Base-by-base conservation (phyloP, 2,797 vertebrate genomes). In the Tokudaia muenninki region DNA sequence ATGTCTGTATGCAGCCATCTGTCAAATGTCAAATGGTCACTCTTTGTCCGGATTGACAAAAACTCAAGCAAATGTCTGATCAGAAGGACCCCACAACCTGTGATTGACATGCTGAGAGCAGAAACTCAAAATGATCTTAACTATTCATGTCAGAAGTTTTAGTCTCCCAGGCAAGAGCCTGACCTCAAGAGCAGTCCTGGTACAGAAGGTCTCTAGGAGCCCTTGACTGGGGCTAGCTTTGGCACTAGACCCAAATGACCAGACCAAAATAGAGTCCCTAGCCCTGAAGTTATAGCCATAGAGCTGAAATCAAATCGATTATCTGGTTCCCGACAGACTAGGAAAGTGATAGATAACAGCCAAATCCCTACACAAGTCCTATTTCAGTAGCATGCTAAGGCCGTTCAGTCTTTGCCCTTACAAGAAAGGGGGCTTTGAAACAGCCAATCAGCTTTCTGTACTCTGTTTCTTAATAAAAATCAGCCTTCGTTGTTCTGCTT, bases 21-120 rank as follows among this genome's bases (percentile, higher is more conserved):
- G 57, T 91, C 88, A 86, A 86, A 94, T 86, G 74, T 79, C 61
- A 79, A 79, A 86, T 86, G 81, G 81, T 79, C 74, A 86, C 31
- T 91, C 61, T 91, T 86, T 94, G 74, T 90, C 61, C 72, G 41
- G 37, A 79, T 41, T 59, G 81, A 79, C 81, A 86, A 86, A 94
- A 86, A 78, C 61, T 70, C 72, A 37, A 78, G 47, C 50, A 86
- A 78, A 84, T 78, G 50, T 78, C 37, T 90, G 50, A 91, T 91
- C 31, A 63, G 50, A 8, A 86, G 47, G 72, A 78, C 72, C 82
- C 50, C 41, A 29, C 37, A 79, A 79, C 31, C 31, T 79, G 22
- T 79, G 81, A 79, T 86, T 83, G 70, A 91, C 61, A 14, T 50
- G 29, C 50, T 19, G 19, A 83, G 67, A 57, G 34, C 26, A 94